These are phyloP conservation scores for Cryptoprocta ferox DNA, from an alignment of 2,797 vertebrate species.

Conservation along the genomic window DNA sequence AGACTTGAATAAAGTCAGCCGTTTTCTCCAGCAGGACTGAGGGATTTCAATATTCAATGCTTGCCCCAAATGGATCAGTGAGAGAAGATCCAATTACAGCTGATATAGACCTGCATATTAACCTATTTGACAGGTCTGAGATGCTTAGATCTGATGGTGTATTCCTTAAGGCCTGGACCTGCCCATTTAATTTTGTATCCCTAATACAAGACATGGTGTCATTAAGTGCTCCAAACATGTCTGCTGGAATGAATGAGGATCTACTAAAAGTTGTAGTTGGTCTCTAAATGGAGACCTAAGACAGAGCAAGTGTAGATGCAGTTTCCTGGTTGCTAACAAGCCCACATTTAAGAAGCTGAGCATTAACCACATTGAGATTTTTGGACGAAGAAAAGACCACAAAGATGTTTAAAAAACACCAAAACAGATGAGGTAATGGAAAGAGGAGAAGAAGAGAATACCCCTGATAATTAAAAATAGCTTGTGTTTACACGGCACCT, in stretches of 20 bases:
- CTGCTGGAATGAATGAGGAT: neutral
- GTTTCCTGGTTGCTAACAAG: neutral
- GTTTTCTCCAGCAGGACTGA: neutral
- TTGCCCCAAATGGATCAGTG: neutral
- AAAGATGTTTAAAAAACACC: neutral
- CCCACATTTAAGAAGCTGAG: neutral
- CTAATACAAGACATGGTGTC: neutral
- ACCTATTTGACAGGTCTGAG: neutral
- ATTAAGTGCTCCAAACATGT: neutral
- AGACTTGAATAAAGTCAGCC: neutral
- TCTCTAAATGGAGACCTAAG: neutral
- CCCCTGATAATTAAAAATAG: constrained; percentile 19
- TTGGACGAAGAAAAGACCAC: neutral
- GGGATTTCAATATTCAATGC: neutral
- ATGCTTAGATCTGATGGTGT: neutral
- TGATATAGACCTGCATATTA: neutral
- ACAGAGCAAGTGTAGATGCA: neutral
- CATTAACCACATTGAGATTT: neutral
- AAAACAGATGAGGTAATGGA: neutral
- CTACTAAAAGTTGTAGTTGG: neutral
- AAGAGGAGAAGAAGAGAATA: neutral
- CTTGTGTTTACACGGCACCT: neutral
- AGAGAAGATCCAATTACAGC: neutral
- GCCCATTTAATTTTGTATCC: neutral
- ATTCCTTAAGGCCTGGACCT: neutral